phyloP scores from a whole-genome alignment of 2,888 invertebrate genomes.

The Brachylomia viminalis region DNA sequence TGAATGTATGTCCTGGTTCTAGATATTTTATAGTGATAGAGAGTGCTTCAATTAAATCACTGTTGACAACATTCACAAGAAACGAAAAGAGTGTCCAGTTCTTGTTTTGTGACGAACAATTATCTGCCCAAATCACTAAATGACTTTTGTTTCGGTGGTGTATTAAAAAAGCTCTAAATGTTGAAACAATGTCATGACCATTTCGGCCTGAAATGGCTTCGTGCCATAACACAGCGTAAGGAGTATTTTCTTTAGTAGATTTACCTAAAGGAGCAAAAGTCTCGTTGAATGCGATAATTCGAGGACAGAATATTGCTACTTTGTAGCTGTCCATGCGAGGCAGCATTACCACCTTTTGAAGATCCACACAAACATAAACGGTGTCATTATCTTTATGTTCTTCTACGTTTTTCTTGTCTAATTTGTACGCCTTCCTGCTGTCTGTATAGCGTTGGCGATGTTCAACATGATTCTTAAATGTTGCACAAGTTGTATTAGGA shows the following conservation, averaged over 20 bases:
- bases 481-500: conserved; percentile 1
- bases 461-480: not conserved
- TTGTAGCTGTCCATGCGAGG: not conserved
- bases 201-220: conserved; percentile 1
- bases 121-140: conserved; percentile 4
- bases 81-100: conserved; percentile 3
- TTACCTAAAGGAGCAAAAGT: not conserved
- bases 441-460: not conserved
- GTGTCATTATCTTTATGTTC: not conserved
- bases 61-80: conserved; percentile 4
- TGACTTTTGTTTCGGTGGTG: not conserved
- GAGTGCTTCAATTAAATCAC: not conserved
- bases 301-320: not conserved
- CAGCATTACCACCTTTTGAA: not conserved
- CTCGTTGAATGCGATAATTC: not conserved
- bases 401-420: not conserved
- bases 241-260: not conserved
- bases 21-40: conserved; percentile 3
- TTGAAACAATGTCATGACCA: not conserved
- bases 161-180: conserved; percentile 4
- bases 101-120: conserved; percentile 6
- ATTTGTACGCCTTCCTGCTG: not conserved
- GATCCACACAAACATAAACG: not conserved
- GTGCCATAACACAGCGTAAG: not conserved
- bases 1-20: conserved; percentile 1